Percentiles rank a stretch among this genome's conserved stretches.
These are phyloP conservation scores for Spizella passerina DNA, from an alignment of 2,797 vertebrate genomes.

Conservation along the genomic window DNA sequence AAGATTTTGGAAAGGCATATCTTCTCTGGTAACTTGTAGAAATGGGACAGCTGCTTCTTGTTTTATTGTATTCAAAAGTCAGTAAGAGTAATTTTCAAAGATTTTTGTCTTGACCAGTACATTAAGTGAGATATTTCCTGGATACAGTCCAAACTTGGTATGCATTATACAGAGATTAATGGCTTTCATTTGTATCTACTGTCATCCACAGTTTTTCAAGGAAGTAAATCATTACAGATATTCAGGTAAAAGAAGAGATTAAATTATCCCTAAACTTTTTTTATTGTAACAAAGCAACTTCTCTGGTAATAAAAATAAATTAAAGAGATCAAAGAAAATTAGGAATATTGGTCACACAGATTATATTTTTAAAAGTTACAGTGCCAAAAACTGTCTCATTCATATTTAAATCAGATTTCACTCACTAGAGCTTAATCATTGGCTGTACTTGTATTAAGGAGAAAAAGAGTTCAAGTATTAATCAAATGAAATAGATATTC, in stretches of 20 bases:
- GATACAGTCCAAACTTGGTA: neutral
- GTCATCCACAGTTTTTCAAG: neutral
- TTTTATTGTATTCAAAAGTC: neutral
- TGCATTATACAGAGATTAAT: neutral
- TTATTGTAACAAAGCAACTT: neutral
- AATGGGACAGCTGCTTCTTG: neutral
- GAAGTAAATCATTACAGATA: neutral
- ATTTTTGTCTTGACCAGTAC: neutral
- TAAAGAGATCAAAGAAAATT: neutral
- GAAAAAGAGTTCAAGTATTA: neutral
- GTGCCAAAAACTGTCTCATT: neutral
- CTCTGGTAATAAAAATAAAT: neutral
- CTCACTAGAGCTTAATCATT: neutral
- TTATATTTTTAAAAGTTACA: neutral
- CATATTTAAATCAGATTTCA: neutral
- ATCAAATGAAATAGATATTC: neutral
- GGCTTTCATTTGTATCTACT: neutral
- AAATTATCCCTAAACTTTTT: neutral
- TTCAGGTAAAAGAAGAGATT: constrained; percentile 1
- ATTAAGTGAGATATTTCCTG: neutral
- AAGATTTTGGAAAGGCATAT: neutral
- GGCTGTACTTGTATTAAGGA: neutral
- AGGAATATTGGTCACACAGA: neutral
- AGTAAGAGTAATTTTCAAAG: neutral
- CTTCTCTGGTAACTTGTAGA: neutral